phyloP scores from a whole-genome alignment of 2,797 vertebrate genomes.

The Trichosurus vulpecula region DNA sequence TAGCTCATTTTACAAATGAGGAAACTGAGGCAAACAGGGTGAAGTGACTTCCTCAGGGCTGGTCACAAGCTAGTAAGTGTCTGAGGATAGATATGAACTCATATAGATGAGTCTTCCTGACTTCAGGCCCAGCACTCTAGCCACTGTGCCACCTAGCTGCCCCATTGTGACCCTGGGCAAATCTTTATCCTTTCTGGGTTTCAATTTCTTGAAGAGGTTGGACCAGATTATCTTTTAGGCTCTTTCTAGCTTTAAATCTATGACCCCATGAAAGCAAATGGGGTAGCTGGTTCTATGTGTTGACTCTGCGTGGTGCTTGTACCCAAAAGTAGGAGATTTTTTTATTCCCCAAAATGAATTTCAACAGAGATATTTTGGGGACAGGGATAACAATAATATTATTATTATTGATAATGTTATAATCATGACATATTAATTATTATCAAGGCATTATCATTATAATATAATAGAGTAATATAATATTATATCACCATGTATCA shows the following conservation, averaged over 20 bases:
- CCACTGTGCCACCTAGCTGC: neutral
- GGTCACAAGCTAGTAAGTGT: too few relatives aligned
- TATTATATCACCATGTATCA: too few relatives aligned
- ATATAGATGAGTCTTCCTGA: too few relatives aligned
- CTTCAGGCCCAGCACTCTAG: neutral
- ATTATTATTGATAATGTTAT: too few relatives aligned
- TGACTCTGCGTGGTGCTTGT: neutral
- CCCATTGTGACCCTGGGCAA: neutral
- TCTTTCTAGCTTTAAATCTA: neutral
- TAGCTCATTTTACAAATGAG: neutral
- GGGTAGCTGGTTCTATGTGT: neutral
- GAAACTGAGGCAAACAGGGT: too few relatives aligned
- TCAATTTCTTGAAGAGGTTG: neutral
- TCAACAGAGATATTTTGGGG: neutral
- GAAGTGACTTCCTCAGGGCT: too few relatives aligned
- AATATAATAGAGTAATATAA: too few relatives aligned
- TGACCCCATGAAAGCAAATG: neutral
- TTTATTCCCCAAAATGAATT: neutral
- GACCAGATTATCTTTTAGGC: neutral
- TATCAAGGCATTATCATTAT: too few relatives aligned
- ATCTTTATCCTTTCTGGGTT: neutral
- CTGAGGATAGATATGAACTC: too few relatives aligned
- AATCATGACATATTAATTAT: too few relatives aligned
- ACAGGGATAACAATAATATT: neutral
- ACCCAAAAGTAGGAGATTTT: neutral